Evolutionary conservation across 2,113 vertebrate species (phyloP).

Genomic region (Ptyas mucosa): DNA sequence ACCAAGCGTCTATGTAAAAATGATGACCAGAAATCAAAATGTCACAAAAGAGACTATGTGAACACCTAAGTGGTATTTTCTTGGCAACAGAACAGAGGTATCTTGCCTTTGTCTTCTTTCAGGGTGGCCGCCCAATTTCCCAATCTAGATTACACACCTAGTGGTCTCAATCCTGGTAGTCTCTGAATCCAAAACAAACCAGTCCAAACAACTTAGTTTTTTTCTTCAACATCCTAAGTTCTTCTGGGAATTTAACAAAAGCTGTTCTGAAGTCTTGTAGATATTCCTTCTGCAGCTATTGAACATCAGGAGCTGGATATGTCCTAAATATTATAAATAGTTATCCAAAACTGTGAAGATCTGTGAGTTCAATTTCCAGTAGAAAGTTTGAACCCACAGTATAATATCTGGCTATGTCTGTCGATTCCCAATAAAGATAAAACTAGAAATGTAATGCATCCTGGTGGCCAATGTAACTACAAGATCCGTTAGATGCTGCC

Average conservation of each 20-base stretch:
- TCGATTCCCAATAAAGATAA: neutral
- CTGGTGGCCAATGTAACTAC: neutral
- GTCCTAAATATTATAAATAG: neutral
- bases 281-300: neutral
- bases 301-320: neutral
- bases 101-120: neutral
- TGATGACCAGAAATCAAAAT: neutral
- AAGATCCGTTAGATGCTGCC: neutral
- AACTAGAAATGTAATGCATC: neutral
- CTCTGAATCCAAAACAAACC: neutral
- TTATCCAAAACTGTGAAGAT: neutral
- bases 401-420: neutral
- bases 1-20: neutral
- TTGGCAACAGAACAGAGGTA: neutral
- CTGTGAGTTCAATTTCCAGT: neutral
- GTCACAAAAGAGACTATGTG: neutral
- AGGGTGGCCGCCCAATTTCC: neutral
- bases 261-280: neutral
- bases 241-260: neutral
- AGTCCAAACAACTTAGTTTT: neutral
- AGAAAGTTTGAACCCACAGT: neutral
- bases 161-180: neutral
- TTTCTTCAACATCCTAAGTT: neutral
- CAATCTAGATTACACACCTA: neutral
- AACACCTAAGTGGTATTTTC: neutral